phyloP scores from a whole-genome alignment of 2,797 vertebrate species.

The Poeciliopsis infans region DNA sequence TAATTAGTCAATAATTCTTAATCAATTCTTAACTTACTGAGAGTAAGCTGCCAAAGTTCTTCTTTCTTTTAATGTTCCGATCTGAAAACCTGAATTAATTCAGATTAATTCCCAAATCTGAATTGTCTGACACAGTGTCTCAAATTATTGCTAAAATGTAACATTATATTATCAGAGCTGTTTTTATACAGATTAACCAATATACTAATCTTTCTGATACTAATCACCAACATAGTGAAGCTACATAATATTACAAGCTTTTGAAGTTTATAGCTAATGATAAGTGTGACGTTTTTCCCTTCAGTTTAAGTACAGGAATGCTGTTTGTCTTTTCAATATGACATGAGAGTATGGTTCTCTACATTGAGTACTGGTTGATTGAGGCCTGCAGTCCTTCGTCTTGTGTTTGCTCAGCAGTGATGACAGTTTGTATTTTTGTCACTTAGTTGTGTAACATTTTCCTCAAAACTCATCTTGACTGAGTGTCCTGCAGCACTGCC shows the following conservation, averaged over 20 bases:
- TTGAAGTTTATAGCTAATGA: not conserved
- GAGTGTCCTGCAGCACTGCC: constrained; percentile 37
- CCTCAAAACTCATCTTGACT: constrained; percentile 39
- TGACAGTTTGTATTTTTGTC: not conserved
- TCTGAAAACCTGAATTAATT: not conserved
- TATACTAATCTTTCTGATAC: not conserved
- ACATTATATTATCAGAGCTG: not conserved
- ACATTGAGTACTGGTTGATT: not conserved
- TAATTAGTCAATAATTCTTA: not conserved
- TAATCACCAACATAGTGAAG: not conserved
- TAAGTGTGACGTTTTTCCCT: not conserved
- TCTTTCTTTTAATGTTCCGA: not conserved
- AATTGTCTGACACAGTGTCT: not conserved
- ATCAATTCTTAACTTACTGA: not conserved
- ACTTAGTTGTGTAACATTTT: constrained; percentile 45
- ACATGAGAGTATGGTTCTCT: constrained; percentile 21
- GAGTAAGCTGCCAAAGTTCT: not conserved
- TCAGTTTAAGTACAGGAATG: not conserved
- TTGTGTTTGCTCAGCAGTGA: not conserved
- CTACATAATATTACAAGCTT: not conserved
- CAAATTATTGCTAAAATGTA: not conserved
- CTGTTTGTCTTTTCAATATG: constrained; percentile 23
- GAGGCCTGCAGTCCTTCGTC: not conserved
- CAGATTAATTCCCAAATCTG: not conserved
- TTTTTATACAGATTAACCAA: not conserved